These are phyloP conservation scores for Habroteleia sp. DNA, from an alignment of 2,888 invertebrate species.

Conservation along the genomic window DNA sequence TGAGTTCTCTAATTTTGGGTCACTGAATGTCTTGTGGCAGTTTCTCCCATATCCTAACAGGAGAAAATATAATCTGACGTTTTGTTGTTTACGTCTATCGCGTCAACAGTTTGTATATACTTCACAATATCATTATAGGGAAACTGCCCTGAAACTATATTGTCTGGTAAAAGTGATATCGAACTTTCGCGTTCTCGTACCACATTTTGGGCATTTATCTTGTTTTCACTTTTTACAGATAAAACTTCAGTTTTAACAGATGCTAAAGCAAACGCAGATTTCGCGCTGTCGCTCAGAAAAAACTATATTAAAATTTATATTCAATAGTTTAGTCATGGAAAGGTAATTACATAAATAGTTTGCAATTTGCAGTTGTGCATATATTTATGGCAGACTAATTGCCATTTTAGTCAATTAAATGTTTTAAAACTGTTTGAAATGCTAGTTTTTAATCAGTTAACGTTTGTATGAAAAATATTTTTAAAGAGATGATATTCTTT, in stretches of 20 bases:
- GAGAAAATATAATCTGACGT: constrained; percentile 52
- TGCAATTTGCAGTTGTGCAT: too few relatives aligned
- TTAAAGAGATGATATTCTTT: too few relatives aligned
- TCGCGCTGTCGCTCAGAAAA: constrained; percentile 5
- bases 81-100: constrained; percentile 63
- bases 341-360: too few relatives aligned
- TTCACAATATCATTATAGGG: constrained; percentile 50
- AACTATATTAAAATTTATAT: constrained; percentile 22
- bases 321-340: constrained; percentile 8
- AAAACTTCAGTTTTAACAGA: constrained; percentile 11
- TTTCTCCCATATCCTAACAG: constrained; percentile 32
- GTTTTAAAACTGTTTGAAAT: too few relatives aligned
- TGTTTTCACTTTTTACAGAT: constrained; percentile 47
- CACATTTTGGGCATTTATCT: constrained; percentile 30
- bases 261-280: constrained; percentile 3
- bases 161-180: constrained; percentile 46
- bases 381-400: too few relatives aligned
- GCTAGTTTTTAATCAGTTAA: too few relatives aligned
- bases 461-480: too few relatives aligned
- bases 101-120: constrained; percentile 45
- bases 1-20: constrained; percentile 59
- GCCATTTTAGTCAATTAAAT: too few relatives aligned
- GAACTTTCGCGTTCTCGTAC: constrained; percentile 28
- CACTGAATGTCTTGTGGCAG: constrained; percentile 61
- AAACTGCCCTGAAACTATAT: constrained; percentile 48